Evolutionary conservation across 37 sponge, comb jelly and placozoan species (phyloP), one percentile per base, ranked within the genome.

Genomic region (Trichoplax adhaerens): DNA sequence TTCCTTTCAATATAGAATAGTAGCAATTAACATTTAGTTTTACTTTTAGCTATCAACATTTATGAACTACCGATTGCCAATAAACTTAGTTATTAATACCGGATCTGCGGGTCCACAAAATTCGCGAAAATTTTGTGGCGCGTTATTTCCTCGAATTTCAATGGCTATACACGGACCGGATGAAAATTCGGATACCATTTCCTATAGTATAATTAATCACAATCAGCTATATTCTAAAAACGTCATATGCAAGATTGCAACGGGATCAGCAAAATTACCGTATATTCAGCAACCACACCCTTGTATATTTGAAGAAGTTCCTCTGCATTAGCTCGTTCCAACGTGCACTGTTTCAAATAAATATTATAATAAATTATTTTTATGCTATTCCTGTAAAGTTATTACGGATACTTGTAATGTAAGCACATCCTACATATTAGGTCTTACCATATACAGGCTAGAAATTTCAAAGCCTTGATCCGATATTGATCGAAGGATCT

Each of bases 91-190:
- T 10, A 60, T n/a, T 60, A 12, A 10, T 12, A 60, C 62, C 0
- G 98, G 92, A 75, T 95, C 98, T 1, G 77, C 65, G 1, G 98
- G 98, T 47, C 98, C 98, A 1, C 65, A 71, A 12, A 88, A 74
- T 57, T 86, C 83, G 29, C 98, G 69, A 72, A 95, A 91, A 48
- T 55, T 58, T 1, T 56, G 54, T 65, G 87, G 98, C 7, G 82
- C 82, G 52, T 83, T 77, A 60, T 12, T 69, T 6, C 78, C 81
- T 56, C 46, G 68, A 48, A 95, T 78, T 80, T 91, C 98, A 69
- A 95, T 78, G 46, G 98, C 98, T 7, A 95, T 69, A 65, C 92
- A 95, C n/a, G 98, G 98, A 12, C 98, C 98, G 49, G 88, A 87
- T 63, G 82, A 84, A 50, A 95, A 81, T 72, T 91, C 80, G 5